A percentile compares a stretch with the other conserved stretches of the same genome.
Evolutionary conservation across 2,797 vertebrate species (phyloP).

Genomic region (Phoxinus dragarum): DNA sequence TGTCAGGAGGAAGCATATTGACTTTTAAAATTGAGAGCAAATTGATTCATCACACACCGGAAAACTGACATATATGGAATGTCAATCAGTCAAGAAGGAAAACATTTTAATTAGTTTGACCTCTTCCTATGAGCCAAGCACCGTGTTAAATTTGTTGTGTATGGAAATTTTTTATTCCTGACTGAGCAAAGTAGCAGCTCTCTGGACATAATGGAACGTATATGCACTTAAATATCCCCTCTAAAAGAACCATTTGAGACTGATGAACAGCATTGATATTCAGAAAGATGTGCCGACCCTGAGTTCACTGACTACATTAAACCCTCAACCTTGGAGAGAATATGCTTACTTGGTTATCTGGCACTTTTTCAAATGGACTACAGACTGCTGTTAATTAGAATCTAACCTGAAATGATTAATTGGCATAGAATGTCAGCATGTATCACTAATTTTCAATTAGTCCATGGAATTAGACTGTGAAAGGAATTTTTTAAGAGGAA

Average conservation of each 20-base stretch:
- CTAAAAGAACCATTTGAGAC: constrained; percentile 26
- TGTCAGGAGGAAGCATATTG: constrained; percentile 17
- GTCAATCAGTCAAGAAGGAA: constrained; percentile 35
- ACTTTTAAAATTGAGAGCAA: constrained; percentile 38
- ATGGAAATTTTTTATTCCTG: constrained; percentile 14
- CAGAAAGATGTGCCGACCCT: constrained; percentile 58
- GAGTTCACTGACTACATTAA: constrained; percentile 71
- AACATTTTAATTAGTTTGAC: constrained; percentile 56
- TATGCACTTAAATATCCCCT: constrained; percentile 12
- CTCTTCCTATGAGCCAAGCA: constrained; percentile 37
- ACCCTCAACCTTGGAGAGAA: constrained; percentile 72
- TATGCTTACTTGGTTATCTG: constrained; percentile 74
- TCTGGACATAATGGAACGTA: background rate
- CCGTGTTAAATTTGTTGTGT: background rate
- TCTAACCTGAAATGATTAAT: constrained; percentile 75
- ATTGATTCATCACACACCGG: constrained; percentile 31
- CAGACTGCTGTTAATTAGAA: constrained; percentile 77
- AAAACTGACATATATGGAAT: constrained; percentile 31
- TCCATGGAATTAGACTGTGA: constrained; percentile 47
- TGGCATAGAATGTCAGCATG: constrained; percentile 68
- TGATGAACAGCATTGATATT: constrained; percentile 55
- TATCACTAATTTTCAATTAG: constrained; percentile 69
- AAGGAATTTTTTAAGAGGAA: constrained; percentile 44
- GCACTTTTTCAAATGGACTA: constrained; percentile 71
- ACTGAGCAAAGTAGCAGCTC: background rate